Conservation (phyloP, 2,797 vertebrate species). For the Fringilla coelebs region DNA sequence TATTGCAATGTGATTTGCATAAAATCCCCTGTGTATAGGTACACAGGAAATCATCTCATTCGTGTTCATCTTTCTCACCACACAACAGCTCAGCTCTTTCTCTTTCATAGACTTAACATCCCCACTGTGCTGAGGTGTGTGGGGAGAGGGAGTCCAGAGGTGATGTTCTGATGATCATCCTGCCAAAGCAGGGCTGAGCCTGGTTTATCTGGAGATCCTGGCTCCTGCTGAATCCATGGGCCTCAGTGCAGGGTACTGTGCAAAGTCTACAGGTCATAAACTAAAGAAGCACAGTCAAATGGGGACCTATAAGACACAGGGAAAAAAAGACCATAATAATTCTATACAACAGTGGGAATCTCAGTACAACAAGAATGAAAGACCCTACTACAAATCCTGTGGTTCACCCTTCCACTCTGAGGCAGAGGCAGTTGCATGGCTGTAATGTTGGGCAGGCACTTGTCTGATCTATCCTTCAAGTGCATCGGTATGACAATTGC, state of each 20-base stretch:
- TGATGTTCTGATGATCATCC: background rate
- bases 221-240: background rate
- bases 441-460: background rate
- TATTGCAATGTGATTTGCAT: background rate
- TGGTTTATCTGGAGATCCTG: background rate
- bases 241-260: background rate
- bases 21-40: background rate
- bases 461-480: background rate
- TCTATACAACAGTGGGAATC: background rate
- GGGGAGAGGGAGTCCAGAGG: background rate
- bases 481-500: background rate
- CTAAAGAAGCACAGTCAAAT: background rate
- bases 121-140: background rate
- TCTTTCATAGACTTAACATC: background rate
- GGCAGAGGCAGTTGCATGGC: background rate
- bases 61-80: background rate
- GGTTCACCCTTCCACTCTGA: accelerated
- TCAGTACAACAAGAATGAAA: background rate
- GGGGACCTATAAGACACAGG: background rate
- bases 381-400: background rate
- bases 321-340: background rate
- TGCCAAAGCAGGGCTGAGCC: background rate
- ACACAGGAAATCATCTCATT: background rate
- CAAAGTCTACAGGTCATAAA: background rate
- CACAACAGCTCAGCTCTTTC: background rate